These are phyloP conservation scores for Catocala fraxini DNA, from an alignment of 2,888 invertebrate species.

Conservation along the genomic window DNA sequence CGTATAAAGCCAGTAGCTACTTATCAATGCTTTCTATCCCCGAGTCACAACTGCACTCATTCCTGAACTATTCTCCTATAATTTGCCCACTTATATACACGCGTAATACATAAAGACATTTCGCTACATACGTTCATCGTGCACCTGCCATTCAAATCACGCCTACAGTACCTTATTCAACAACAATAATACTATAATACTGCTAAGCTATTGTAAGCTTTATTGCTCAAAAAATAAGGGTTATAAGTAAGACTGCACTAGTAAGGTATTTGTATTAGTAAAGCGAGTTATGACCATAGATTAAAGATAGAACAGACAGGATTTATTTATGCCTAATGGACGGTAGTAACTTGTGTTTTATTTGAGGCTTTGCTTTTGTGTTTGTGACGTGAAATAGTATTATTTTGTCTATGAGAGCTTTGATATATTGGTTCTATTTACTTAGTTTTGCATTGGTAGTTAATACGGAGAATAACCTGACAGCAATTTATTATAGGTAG, in stretches of 20 bases:
- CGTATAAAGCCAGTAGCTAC: not conserved
- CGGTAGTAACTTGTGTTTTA: no score
- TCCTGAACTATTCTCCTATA: slow-evolving; percentile 15
- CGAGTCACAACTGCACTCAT: not conserved
- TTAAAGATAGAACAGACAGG: slow-evolving; percentile 30
- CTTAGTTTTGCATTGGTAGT: no score
- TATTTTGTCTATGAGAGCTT: no score
- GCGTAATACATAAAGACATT: slow-evolving; percentile 66
- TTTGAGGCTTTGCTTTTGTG: no score
- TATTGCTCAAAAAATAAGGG: slow-evolving; percentile 26
- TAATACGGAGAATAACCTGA: no score
- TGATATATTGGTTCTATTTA: no score
- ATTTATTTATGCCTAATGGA: slow-evolving; percentile 2
- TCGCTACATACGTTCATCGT: slow-evolving; percentile 57
- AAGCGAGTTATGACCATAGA: slow-evolving; percentile 52
- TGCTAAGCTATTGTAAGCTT: slow-evolving; percentile 20
- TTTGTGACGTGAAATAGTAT: no score
- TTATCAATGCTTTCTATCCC: not conserved
- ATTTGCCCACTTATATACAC: slow-evolving; percentile 34
- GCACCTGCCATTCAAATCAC: slow-evolving; percentile 81
- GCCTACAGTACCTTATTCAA: slow-evolving; percentile 63
- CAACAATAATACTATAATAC: slow-evolving; percentile 33
- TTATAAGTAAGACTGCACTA: slow-evolving; percentile 20
- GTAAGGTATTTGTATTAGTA: slow-evolving; percentile 49
- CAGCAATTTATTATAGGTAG: no score